Base-by-base conservation (phyloP, 1,140 invertebrate genomes). In the Liolophura sinensis region DNA sequence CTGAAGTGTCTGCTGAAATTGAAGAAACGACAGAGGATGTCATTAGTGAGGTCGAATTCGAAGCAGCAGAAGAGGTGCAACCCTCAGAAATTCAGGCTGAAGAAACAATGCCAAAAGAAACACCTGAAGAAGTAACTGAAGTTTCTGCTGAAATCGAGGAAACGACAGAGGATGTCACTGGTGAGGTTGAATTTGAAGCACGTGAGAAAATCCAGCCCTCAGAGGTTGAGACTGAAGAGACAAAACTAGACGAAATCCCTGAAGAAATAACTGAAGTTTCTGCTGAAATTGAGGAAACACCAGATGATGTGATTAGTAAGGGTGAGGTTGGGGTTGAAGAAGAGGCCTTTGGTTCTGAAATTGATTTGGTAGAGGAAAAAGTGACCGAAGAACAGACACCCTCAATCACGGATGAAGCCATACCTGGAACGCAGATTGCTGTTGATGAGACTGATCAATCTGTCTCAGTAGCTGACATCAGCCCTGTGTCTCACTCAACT, bases 151-250 rank as follows among this genome's bases (percentile, higher is more conserved):
- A 40, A 40, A 3, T 40, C 9, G 31, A 40, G 31, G 31, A 40
- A 40, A 40, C 31, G 9, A 40, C 31, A 40, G 31, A 40, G 31
- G 31, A 40, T 40, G 31, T 40, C 9, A 40, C 31, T 40, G 31
- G 3, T 40, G 31, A 40, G n/a, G 20, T 52, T 60, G 64, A 54
- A 52, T 49, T 24, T 16, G 20, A 14, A 16, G 48, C 18, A 15
- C 25, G 18, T 20, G 46, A 57, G 20, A 47, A 68, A 63, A 22
- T 24, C 24, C 20, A n/a, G 14, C 20, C 22, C 12, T 52, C 46
- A 58, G 66, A 67, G 58, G 31, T 52, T 20, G 9, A n/a, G 25
- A 22, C 40, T 24, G 62, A 60, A 60, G 62, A 64, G 4, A 58
- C 27, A 50, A 24, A 20, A 16, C 20, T 11, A 47, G 52, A 69